These are phyloP conservation scores for Poecile atricapillus DNA, from an alignment of 2,113 vertebrate species.

Conservation along the genomic window DNA sequence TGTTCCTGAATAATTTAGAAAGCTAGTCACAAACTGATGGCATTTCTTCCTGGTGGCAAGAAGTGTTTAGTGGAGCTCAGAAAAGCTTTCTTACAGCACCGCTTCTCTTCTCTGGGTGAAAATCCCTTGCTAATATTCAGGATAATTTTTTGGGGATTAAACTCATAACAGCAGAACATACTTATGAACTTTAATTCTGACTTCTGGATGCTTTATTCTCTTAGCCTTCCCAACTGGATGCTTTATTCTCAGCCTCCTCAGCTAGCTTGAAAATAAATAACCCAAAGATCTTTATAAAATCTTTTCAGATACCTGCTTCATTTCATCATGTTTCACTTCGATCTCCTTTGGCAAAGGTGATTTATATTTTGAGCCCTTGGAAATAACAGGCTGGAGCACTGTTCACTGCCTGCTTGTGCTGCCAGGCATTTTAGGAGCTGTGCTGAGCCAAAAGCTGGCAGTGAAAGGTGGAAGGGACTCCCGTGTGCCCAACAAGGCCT, in stretches of 20 bases:
- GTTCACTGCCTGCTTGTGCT: neutral
- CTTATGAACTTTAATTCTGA: neutral
- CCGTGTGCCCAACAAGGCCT: rapidly evolving
- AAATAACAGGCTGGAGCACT: neutral
- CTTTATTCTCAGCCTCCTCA: neutral
- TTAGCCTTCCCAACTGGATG: neutral
- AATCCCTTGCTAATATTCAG: rapidly evolving
- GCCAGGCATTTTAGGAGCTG: neutral
- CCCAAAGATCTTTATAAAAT: neutral
- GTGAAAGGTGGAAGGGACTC: neutral
- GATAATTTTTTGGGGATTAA: neutral
- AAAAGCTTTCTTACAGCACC: neutral
- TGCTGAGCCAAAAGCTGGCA: neutral
- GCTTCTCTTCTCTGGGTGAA: neutral
- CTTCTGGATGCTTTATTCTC: neutral
- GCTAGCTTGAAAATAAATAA: neutral
- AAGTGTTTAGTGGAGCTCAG: neutral
- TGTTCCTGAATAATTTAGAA: neutral
- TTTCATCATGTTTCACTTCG: neutral
- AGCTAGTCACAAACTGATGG: neutral
- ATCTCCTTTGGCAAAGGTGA: neutral
- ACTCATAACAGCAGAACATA: neutral
- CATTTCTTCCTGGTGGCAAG: neutral
- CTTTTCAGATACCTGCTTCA: neutral
- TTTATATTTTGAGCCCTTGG: neutral